phyloP scores from a whole-genome alignment of 2,113 vertebrate species.

The Fregetta grallaria region DNA sequence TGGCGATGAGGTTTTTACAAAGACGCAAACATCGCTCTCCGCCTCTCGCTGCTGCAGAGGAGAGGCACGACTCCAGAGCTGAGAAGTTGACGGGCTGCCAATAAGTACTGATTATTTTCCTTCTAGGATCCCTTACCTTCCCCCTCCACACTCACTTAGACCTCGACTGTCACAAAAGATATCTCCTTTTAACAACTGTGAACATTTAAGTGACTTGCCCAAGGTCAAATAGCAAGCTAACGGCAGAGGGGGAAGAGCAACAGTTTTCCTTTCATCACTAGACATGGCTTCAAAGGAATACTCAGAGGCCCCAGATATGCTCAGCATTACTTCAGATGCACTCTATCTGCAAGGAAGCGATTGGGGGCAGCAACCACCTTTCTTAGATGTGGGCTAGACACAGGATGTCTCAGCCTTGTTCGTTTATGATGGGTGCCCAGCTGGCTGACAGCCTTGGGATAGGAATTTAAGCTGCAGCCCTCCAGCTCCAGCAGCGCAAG shows the following conservation, averaged over 20 bases:
- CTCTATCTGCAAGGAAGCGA: neutral
- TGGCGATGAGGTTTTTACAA: neutral
- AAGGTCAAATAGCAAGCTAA: neutral
- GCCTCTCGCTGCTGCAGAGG: neutral
- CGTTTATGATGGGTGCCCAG: neutral
- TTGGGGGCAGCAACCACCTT: slow-evolving; percentile 12
- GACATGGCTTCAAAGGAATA: neutral
- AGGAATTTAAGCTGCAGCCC: neutral
- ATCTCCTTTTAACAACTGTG: neutral
- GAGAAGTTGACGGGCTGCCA: neutral
- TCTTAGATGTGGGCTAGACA: neutral
- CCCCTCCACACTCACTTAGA: neutral
- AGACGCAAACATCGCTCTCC: neutral
- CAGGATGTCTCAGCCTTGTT: neutral
- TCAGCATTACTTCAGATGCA: neutral
- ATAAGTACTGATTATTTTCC: neutral
- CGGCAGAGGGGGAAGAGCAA: neutral
- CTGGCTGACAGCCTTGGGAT: neutral
- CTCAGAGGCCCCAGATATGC: neutral
- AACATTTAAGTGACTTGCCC: neutral
- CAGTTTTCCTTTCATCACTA: neutral
- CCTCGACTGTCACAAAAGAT: neutral
- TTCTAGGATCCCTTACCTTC: neutral
- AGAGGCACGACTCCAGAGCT: neutral
- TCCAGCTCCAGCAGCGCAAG: neutral